A percentile compares a stretch with the other conserved stretches of the same genome.
Conservation (phyloP, 2,888 invertebrate species). For the Epirrhoe tristata region DNA sequence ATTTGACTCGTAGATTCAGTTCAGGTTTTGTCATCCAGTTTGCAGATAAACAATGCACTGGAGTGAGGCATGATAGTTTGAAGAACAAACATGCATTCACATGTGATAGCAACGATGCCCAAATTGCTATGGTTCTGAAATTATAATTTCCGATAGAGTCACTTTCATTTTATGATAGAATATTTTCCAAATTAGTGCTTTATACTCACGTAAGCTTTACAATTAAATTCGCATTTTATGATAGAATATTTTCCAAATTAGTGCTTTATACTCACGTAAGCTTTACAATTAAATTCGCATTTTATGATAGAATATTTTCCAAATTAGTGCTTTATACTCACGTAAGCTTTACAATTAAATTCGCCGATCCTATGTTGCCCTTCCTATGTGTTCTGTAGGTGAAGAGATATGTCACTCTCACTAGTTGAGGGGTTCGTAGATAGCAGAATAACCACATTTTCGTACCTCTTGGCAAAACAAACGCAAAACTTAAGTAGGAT, state of each 20-base stretch:
- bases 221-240: slow-evolving; percentile 60
- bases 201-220: slow-evolving; percentile 74
- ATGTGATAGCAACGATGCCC: slow-evolving; percentile 79
- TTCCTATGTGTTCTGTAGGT: slow-evolving; percentile 73
- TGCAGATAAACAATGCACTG: slow-evolving; percentile 69
- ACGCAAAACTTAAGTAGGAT: slow-evolving; percentile 67
- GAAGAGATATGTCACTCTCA: slow-evolving; percentile 76
- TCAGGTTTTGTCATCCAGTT: slow-evolving; percentile 78
- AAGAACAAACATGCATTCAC: slow-evolving; percentile 81
- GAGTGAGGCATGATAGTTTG: slow-evolving; percentile 78
- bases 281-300: slow-evolving; percentile 72
- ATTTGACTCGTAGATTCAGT: slow-evolving; percentile 69
- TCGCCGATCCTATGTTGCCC: slow-evolving; percentile 73
- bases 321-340: slow-evolving; percentile 50
- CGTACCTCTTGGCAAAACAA: slow-evolving; percentile 53
- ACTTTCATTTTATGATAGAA: no score
- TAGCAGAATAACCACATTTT: slow-evolving; percentile 66
- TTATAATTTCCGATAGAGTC: not conserved
- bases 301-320: no score
- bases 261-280: slow-evolving; percentile 68
- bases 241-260: no score
- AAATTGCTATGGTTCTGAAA: slow-evolving; percentile 75
- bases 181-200: no score
- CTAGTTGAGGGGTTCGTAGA: slow-evolving; percentile 72
- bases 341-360: slow-evolving; percentile 76